phyloP scores from a whole-genome alignment of 1,140 invertebrate species.

The Chionoecetes opilio region DNA sequence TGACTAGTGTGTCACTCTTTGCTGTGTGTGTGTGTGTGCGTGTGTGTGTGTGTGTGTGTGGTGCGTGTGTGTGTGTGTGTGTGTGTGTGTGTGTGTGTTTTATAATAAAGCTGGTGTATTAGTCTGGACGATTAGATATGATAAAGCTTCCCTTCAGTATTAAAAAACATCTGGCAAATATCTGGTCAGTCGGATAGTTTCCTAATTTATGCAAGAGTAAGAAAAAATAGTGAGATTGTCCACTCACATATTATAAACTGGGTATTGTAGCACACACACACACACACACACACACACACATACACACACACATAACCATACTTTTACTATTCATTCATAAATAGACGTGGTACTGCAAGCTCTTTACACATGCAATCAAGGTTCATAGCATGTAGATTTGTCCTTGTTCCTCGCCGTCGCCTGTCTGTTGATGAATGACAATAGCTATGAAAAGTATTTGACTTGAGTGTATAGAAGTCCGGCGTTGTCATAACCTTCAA shows the following conservation, averaged over 20 bases:
- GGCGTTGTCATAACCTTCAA: not conserved
- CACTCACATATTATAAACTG: not conserved
- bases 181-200: not conserved
- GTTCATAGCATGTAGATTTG: too few relatives aligned
- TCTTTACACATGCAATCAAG: too few relatives aligned
- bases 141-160: not conserved
- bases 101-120: not conserved
- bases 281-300: not conserved
- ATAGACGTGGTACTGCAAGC: too few relatives aligned
- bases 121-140: not conserved
- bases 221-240: not conserved
- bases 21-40: not conserved
- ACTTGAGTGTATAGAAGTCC: not conserved
- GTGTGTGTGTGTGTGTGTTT: not conserved
- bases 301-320: not conserved
- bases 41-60: constrained; percentile 23
- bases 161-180: not conserved
- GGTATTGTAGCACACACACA: too few relatives aligned
- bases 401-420: too few relatives aligned
- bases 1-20: not conserved
- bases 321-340: not conserved
- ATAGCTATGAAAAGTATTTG: too few relatives aligned
- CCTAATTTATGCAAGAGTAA: not conserved
- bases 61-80: constrained; percentile 27
- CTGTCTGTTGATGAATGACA: too few relatives aligned